Conservation (phyloP, 2,888 invertebrate species). For the Lingula anatina region DNA sequence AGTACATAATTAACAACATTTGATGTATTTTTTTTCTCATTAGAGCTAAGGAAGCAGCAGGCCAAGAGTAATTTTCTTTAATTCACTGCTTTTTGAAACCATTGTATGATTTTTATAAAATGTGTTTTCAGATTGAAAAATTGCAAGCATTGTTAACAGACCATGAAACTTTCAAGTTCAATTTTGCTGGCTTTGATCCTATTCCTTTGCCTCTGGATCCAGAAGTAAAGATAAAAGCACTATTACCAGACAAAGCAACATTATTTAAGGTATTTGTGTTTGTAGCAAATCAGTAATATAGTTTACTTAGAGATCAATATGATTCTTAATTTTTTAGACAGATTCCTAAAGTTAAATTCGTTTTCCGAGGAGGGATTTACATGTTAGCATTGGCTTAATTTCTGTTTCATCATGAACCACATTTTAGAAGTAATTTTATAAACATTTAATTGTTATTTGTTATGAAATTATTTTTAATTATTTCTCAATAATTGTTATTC, state of each 20-base stretch:
- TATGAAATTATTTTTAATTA: too few relatives aligned
- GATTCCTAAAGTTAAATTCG: neutral
- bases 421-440: too few relatives aligned
- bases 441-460: too few relatives aligned
- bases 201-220: conserved; percentile 95
- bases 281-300: too few relatives aligned
- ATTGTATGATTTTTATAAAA: too few relatives aligned
- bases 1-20: neutral
- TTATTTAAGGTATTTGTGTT: conserved; percentile 68
- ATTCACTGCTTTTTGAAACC: too few relatives aligned
- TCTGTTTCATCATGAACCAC: too few relatives aligned
- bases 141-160: conserved; percentile 71
- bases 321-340: neutral
- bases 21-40: neutral
- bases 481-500: too few relatives aligned
- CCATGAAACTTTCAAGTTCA: conserved; percentile 45
- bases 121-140: conserved; percentile 68
- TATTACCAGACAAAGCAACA: conserved; percentile 72
- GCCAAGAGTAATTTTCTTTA: neutral
- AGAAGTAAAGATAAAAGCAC: conserved; percentile 78
- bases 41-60: neutral
- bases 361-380: too few relatives aligned
- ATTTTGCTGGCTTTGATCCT: conserved; percentile 81
- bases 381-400: too few relatives aligned
- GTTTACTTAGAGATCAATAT: neutral